Percentiles rank a stretch among this genome's conserved stretches.
These are phyloP conservation scores for Indri indri DNA, from an alignment of 2,113 vertebrate species.

Conservation along the genomic window DNA sequence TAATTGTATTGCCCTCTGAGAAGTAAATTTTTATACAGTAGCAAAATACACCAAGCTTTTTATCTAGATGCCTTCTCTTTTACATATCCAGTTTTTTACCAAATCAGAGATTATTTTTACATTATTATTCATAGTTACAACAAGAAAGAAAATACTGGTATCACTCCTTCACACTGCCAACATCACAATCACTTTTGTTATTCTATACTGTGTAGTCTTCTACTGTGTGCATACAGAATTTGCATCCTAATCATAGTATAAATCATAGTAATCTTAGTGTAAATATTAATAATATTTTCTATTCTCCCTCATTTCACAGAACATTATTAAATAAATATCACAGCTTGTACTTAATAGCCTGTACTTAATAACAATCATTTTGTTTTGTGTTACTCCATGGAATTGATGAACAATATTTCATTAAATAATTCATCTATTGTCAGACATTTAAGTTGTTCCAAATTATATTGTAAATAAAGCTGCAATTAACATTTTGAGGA, in stretches of 20 bases:
- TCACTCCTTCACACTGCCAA: neutral
- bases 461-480: slow-evolving; percentile 25
- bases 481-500: slow-evolving; percentile 14
- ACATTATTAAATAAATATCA: neutral
- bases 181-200: neutral
- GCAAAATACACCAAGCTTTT: neutral
- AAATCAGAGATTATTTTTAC: neutral
- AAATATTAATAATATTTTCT: neutral
- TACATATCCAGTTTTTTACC: neutral
- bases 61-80: neutral
- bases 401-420: neutral
- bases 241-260: neutral
- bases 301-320: neutral
- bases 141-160: neutral
- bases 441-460: neutral
- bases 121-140: neutral
- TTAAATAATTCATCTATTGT: neutral
- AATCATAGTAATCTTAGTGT: neutral
- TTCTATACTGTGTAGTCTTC: neutral
- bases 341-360: neutral
- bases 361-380: neutral
- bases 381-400: neutral
- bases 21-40: neutral
- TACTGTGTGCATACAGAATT: neutral
- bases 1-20: neutral